A percentile compares a stretch with the other conserved stretches of the same genome.
These are phyloP conservation scores for Chymomyza caudatula DNA, from an alignment of 2,888 invertebrate species.

Conservation along the genomic window DNA sequence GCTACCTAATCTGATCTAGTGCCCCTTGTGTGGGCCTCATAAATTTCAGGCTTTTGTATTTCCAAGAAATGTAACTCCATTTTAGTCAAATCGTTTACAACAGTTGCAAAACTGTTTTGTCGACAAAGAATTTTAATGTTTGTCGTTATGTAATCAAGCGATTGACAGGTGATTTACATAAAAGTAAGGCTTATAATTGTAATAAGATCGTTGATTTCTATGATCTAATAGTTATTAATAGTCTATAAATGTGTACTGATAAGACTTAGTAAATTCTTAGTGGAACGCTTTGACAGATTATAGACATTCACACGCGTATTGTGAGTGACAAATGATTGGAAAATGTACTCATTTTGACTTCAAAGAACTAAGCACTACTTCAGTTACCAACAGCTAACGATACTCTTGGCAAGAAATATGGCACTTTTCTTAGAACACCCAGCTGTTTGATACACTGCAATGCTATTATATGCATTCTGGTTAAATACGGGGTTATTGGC, in stretches of 20 bases:
- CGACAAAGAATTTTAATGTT: neutral
- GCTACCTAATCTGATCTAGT: constrained; percentile 43
- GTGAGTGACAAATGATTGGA: neutral
- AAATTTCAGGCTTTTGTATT: constrained; percentile 29
- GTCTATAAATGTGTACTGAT: neutral
- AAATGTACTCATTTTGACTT: neutral
- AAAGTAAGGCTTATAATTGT: neutral
- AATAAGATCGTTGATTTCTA: neutral
- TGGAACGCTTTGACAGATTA: neutral
- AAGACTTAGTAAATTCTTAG: neutral
- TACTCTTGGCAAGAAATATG: neutral
- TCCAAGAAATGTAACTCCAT: constrained; percentile 29
- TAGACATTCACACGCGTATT: neutral
- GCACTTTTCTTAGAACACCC: neutral
- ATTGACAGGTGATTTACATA: neutral
- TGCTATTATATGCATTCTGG: neutral
- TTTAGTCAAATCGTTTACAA: neutral
- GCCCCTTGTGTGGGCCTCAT: constrained; percentile 12
- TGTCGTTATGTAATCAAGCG: neutral
- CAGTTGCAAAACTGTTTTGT: constrained; percentile 22
- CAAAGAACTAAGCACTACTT: no score
- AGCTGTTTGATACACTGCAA: neutral
- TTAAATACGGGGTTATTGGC: neutral
- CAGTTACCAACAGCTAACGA: neutral
- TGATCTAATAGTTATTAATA: neutral